Conservation (phyloP, 2,888 invertebrate species). For the Oligia latruncula region DNA sequence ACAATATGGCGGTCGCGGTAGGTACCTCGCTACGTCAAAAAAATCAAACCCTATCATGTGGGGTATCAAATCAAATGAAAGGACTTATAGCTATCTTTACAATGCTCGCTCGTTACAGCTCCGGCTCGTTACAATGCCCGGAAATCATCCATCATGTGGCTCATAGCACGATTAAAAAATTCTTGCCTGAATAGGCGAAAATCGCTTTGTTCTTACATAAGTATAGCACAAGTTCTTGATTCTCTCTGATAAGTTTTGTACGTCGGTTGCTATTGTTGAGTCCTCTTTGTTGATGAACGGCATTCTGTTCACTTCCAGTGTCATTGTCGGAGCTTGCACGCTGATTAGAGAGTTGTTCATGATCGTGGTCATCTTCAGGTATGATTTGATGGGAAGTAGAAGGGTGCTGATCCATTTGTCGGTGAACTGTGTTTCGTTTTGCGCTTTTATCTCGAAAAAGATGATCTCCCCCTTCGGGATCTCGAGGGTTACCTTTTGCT, state of each 20-base stretch:
- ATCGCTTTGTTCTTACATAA: too few relatives aligned
- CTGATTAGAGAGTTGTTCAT: conserved; percentile 14
- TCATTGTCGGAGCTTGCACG: background rate
- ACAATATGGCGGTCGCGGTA: conserved; percentile 3
- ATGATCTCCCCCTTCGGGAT: conserved; percentile 29
- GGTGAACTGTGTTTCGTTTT: background rate
- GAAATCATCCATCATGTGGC: too few relatives aligned
- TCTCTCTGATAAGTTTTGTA: too few relatives aligned
- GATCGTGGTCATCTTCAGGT: background rate
- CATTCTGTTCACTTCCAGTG: conserved; percentile 5
- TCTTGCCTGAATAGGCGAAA: too few relatives aligned
- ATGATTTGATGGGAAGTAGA: conserved; percentile 1
- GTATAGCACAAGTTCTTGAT: too few relatives aligned
- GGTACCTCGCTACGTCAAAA: background rate
- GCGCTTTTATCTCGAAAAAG: conserved; percentile 4
- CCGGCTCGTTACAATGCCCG: too few relatives aligned
- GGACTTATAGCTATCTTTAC: too few relatives aligned
- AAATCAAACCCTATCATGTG: too few relatives aligned
- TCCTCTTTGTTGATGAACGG: conserved; percentile 3
- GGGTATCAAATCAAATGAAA: too few relatives aligned
- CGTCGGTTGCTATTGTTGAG: background rate
- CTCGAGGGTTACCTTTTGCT: conserved; percentile 12
- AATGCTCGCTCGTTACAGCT: too few relatives aligned
- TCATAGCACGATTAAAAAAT: too few relatives aligned
- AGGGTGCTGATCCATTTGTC: background rate